Percentiles rank a stretch among this genome's conserved stretches.
These are phyloP conservation scores for Ophthalmolycus amberensis DNA, from an alignment of 2,113 vertebrate genomes.

Conservation along the genomic window DNA sequence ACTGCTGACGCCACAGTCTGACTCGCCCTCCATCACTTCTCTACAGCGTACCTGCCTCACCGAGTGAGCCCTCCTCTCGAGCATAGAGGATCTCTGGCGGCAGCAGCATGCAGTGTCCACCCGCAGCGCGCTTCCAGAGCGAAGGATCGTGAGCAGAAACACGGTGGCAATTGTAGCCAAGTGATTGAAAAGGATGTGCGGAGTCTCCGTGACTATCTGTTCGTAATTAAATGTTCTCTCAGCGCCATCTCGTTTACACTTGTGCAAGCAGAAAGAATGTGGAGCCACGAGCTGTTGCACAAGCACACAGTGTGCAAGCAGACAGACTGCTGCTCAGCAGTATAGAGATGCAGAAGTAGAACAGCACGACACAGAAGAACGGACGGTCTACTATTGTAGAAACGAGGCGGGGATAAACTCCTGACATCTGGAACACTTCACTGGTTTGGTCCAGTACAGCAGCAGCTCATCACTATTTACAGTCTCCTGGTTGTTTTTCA, in stretches of 20 bases:
- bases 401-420: not conserved
- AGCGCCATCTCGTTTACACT: not conserved
- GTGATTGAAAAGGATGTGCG: conserved; percentile 22
- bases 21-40: too few relatives aligned
- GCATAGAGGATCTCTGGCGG: conserved; percentile 29
- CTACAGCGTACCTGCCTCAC: not conserved
- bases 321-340: not conserved
- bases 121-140: not conserved
- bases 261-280: conserved; percentile 16
- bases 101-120: conserved; percentile 17
- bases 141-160: not conserved
- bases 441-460: too few relatives aligned
- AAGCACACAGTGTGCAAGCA: not conserved
- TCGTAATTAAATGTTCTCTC: conserved; percentile 30
- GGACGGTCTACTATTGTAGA: not conserved
- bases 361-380: not conserved
- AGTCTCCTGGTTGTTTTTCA: too few relatives aligned
- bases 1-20: too few relatives aligned
- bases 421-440: not conserved
- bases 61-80: conserved; percentile 28
- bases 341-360: not conserved
- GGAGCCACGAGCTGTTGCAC: not conserved
- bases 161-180: not conserved
- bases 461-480: too few relatives aligned
- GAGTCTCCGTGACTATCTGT: conserved; percentile 38